Evolutionary conservation across 2,888 invertebrate genomes (phyloP).

Genomic region (Drosophila differens): DNA sequence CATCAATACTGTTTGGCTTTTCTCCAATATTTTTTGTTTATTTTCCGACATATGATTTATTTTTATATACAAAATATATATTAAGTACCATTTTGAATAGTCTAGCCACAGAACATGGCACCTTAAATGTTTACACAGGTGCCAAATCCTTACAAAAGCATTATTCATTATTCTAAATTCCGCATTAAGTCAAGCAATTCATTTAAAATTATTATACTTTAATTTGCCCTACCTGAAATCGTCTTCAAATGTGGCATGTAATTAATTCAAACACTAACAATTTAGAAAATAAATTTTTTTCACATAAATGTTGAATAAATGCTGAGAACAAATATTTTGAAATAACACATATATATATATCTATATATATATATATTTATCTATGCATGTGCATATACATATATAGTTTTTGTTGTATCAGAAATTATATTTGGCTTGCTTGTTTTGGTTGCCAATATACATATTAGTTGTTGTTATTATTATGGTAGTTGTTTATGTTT

Average conservation of each 20-base stretch:
- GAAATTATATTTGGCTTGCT: conserved; percentile 19
- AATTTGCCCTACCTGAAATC: conserved; percentile 18
- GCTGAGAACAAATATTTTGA: conserved; percentile 29
- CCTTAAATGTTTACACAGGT: conserved; percentile 44
- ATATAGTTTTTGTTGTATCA: conserved; percentile 5
- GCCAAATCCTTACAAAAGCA: conserved; percentile 15
- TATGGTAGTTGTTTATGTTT: conserved; percentile 50
- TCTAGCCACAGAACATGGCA: conserved; percentile 23
- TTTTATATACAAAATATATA: neutral
- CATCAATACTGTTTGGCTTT: neutral
- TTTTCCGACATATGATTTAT: neutral
- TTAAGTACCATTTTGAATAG: conserved; percentile 18
- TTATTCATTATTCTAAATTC: conserved; percentile 17
- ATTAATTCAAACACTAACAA: conserved; percentile 33
- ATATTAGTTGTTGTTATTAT: conserved; percentile 16
- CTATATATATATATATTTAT: neutral
- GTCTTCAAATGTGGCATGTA: conserved; percentile 27
- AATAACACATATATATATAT: neutral
- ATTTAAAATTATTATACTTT: conserved; percentile 12
- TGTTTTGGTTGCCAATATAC: conserved; percentile 13
- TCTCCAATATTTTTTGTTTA: neutral
- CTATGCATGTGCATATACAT: neutral
- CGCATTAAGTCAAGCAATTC: conserved; percentile 15
- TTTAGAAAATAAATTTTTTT: conserved; percentile 37
- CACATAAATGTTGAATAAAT: conserved; percentile 38